These are phyloP conservation scores for Entosphenus tridentatus DNA, from an alignment of 2,113 vertebrate genomes.

Conservation along the genomic window DNA sequence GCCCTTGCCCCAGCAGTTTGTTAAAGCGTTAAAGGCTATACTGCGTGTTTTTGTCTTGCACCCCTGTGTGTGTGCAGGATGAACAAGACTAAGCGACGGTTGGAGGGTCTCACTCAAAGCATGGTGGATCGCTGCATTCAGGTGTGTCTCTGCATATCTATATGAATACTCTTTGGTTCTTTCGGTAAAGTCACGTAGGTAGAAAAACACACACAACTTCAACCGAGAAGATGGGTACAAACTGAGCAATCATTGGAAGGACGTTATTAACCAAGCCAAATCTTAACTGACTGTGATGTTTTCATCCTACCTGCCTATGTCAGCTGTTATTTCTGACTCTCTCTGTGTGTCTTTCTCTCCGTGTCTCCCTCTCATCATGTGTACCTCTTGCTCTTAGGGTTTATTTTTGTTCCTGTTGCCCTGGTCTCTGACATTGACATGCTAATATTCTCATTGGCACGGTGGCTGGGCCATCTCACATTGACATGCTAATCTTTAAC, in stretches of 20 bases:
- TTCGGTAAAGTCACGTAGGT: neutral
- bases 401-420: too few species aligned
- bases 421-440: too few species aligned
- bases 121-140: conserved; percentile 97
- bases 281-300: neutral
- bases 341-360: too few species aligned
- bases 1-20: too few species aligned
- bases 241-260: neutral
- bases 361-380: too few species aligned
- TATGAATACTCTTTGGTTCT: neutral
- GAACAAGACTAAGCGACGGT: conserved; percentile 74
- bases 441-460: too few species aligned
- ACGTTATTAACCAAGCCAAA: neutral
- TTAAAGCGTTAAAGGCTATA: too few species aligned
- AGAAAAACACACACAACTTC: neutral
- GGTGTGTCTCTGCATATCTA: conserved; percentile 22
- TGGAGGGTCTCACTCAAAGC: conserved; percentile 72
- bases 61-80: conserved; percentile 28
- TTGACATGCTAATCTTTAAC: too few species aligned
- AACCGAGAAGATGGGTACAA: neutral
- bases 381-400: too few species aligned
- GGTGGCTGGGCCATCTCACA: too few species aligned
- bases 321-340: too few species aligned
- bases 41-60: neutral
- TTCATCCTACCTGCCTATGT: too few species aligned